These are phyloP conservation scores for Calyptomena viridis DNA, from an alignment of 2,113 vertebrate genomes.

Conservation along the genomic window DNA sequence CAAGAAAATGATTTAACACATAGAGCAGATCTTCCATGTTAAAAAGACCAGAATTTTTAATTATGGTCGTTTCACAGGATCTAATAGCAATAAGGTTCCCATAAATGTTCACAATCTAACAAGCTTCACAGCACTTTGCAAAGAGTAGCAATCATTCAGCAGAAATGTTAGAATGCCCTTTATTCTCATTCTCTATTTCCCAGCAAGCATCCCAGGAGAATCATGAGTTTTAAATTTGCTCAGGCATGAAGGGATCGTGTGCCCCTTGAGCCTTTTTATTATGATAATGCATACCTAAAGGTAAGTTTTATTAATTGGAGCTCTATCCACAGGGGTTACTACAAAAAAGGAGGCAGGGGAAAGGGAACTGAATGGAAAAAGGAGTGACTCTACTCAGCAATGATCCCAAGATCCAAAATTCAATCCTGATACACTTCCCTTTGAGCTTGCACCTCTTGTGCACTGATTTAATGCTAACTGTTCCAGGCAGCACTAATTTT, in stretches of 20 bases:
- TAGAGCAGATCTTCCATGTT: not conserved
- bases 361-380: not conserved
- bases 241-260: constrained; percentile 43
- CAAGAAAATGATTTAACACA: constrained; percentile 19
- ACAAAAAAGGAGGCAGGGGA: not conserved
- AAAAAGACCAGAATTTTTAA: constrained; percentile 19
- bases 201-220: constrained; percentile 38
- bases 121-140: constrained; percentile 34
- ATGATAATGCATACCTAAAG: constrained; percentile 65
- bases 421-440: not conserved
- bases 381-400: not conserved
- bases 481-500: constrained; percentile 58
- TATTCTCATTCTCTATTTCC: constrained; percentile 42
- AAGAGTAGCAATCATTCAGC: constrained; percentile 29
- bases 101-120: constrained; percentile 52
- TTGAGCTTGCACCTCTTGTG: not conserved
- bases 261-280: constrained; percentile 49
- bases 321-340: constrained; percentile 22
- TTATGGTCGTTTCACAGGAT: not conserved
- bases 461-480: constrained; percentile 32
- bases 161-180: constrained; percentile 37
- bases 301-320: constrained; percentile 65
- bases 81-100: constrained; percentile 31
- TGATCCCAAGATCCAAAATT: constrained; percentile 5
- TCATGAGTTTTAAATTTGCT: constrained; percentile 43